Percentiles rank a stretch among this genome's conserved stretches.
Evolutionary conservation across 2,888 invertebrate species (phyloP).

Genomic region (Melanostoma mellinum): DNA sequence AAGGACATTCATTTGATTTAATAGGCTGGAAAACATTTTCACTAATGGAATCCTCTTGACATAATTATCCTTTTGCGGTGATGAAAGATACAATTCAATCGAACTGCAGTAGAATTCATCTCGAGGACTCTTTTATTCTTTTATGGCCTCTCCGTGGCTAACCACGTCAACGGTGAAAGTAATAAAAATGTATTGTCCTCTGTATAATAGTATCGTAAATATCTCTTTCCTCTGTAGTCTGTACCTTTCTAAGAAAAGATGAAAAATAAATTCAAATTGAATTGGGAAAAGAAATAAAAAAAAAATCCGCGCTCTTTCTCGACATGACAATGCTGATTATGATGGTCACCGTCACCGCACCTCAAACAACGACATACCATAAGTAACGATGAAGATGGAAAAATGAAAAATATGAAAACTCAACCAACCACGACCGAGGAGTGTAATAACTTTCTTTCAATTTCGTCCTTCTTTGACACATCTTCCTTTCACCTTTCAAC

Average conservation of each 20-base stretch:
- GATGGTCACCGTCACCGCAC: conserved; percentile 10
- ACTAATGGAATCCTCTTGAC: conserved; percentile 37
- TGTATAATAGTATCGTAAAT: conserved; percentile 45
- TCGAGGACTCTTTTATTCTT: conserved; percentile 12
- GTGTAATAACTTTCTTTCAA: conserved; percentile 56
- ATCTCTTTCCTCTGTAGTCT: conserved; percentile 15
- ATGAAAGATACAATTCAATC: conserved; percentile 36
- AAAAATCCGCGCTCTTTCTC: conserved; percentile 40
- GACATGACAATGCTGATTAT: conserved; percentile 33
- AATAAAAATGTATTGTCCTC: conserved; percentile 59
- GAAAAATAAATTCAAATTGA: conserved; percentile 58
- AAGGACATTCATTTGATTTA: conserved; percentile 59
- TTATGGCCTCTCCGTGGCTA: conserved; percentile 3
- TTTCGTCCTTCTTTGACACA: conserved; percentile 48
- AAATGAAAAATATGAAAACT: conserved; percentile 53
- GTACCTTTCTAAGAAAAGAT: conserved; percentile 13
- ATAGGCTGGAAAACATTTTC: conserved; percentile 15
- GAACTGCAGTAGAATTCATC: conserved; percentile 28
- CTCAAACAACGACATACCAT: conserved; percentile 22
- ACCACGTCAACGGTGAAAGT: conserved; percentile 32
- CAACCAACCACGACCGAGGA: conserved; percentile 59
- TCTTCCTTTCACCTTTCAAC: conserved; percentile 24
- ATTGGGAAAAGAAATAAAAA: neutral
- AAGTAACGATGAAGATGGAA: conserved; percentile 3
- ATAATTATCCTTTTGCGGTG: conserved; percentile 24